Conservation (phyloP, 2,113 vertebrate genomes). For the Mormyrus iriodes region DNA sequence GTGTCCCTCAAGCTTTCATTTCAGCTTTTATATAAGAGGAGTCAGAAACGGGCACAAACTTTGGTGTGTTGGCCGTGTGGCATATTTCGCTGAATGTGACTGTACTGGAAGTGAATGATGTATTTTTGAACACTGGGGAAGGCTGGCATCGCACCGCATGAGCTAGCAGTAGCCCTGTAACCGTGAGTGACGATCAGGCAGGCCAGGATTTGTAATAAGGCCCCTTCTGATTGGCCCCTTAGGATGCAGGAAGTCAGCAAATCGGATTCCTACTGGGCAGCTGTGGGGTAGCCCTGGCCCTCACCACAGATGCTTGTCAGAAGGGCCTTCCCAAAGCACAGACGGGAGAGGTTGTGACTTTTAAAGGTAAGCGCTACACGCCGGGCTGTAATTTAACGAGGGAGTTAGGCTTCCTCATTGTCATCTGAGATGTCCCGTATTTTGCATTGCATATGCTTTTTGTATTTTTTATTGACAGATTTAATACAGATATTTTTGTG, state of each 20-base stretch:
- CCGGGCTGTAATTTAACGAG: neutral
- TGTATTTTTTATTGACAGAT: neutral
- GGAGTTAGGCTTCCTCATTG: neutral
- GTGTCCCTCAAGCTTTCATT: neutral
- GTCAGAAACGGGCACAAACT: neutral
- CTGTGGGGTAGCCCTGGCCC: conserved; percentile 83
- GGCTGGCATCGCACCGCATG: neutral
- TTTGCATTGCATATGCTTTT: neutral
- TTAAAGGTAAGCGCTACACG: conserved; percentile 71
- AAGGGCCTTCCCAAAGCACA: conserved; percentile 93
- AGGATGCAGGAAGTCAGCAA: conserved; percentile 95
- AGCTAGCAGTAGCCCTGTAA: neutral
- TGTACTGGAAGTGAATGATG: neutral
- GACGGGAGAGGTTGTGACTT: conserved; percentile 84
- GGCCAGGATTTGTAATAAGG: neutral
- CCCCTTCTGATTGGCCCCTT: conserved; percentile 23
- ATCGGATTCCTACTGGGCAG: conserved; percentile 91
- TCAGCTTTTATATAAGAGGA: neutral
- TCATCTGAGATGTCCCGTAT: neutral
- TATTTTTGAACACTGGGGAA: neutral
- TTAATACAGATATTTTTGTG: conserved; percentile 1
- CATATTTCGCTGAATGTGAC: neutral
- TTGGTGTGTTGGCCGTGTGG: neutral
- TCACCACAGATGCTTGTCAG: conserved; percentile 93
- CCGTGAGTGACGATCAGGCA: neutral